Base-by-base conservation (phyloP, 1,140 invertebrate genomes). In the Bombus sylvicola region DNA sequence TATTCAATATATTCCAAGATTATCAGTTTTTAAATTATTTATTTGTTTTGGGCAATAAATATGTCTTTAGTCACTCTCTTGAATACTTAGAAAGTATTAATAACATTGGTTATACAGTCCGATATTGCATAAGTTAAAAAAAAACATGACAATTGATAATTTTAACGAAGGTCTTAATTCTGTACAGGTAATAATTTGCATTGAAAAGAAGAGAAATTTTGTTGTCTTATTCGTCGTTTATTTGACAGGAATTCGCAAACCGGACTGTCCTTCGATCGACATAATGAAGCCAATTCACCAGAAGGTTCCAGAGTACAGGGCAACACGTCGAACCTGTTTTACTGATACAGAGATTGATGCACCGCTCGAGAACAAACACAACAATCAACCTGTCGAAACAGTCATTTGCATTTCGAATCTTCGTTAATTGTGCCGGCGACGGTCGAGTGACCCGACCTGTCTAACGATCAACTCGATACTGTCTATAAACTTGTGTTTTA, bases 321-420 rank as follows among this genome's bases (percentile, higher is more conserved):
- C n/a, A 41, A 77, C 31, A 62, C 62, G 39, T 66, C 47, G 18
- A 74, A 74, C 57, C 77, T 64, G 74, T 84, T 89, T 90, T 89
- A 92, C 91, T 91, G 91, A 91, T 87, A 87, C 81, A 73, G 77
- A 87, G 91, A 92, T 90, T 87, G 90, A 90, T 91, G 74, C 81
- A 43, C n/a, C 86, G n/a, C 80, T 68, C 62, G 57, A 83, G 82
- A 81, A 90, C 91, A 91, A 88, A 89, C 88, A 84, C 82, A 75
- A 87, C 88, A 91, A 92, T 92, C 92, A 90, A 73, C 75, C 77
- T 72, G 83, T 87, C 84, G 87, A 85, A 90, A 88, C 84, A 87
- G 86, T 74, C 81, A 91, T 92, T 91, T 92, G 90, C 89, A 91
- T 92, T 90, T 92, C 90, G 91, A 89, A 86, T 87, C 80, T 57